Base-by-base conservation (phyloP, 2,113 vertebrate species). In the Prochilodus magdalenae region DNA sequence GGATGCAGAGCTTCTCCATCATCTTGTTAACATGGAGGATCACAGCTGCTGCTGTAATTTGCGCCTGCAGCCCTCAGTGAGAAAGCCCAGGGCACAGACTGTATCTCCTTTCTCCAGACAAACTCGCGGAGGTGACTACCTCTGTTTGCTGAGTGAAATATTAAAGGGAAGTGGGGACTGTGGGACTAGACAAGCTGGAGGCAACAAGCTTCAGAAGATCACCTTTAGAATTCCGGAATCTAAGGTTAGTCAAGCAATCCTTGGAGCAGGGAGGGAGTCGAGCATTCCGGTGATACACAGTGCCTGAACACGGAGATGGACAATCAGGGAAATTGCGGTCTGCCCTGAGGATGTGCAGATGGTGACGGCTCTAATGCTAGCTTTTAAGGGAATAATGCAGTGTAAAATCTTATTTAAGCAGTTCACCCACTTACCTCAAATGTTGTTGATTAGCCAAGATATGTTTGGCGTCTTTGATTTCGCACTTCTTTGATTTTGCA, bases 21-120 rank as follows among this genome's bases (percentile, higher is more conserved):
- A 57, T 26, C 22, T 69, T 27, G 33, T 69, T 67, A 78, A 67
- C 29, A 78, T 69, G 47, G 24, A 65, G 26, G 57, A 63, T 65
- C 40, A 22, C 26, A 53, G 62, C 26, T 22, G 75, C 57, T 44
- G 16, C 26, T 30, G 60, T 29, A 65, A 22, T 66, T 77, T 77
- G 27, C 29, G 27, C 27, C 24, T 49, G 20, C 44, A 66, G 62
- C 5, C 6, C 27, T 53, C 13, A 22, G 16, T 65, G 60, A 51
- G 36, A 47, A 51, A 66, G 6, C 62, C 44, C 62, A 66, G 75
- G 33, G 49, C 76, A 69, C 30, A n/a, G 27, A 26, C 27, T 33
- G 29, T 57, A 36, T 36, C 65, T 26, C 29, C 30, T 69, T 78
- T 36, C 8, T 78, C 8, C 15, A 40, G 29, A 69, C 49, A 20